Evolutionary conservation across 2,113 vertebrate genomes (phyloP), one percentile per base, ranked within the genome.

Genomic region (Hippotragus niger): DNA sequence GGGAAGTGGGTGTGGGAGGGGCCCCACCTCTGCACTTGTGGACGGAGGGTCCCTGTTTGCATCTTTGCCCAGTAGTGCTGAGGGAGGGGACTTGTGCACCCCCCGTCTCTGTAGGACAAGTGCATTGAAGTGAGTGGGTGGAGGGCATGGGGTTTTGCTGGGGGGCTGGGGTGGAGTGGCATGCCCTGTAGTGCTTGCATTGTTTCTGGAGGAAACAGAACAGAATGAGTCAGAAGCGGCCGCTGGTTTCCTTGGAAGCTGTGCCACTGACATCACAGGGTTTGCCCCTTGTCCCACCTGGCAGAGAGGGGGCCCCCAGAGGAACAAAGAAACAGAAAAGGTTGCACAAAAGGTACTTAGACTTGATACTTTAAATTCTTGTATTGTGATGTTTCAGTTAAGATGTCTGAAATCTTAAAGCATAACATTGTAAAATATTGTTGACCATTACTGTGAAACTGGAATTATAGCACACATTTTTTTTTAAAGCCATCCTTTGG

Each of bases 151-250:
- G 13, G 7, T 55, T 88, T 47, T 31, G 71, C 50, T 40, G 64
- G 14, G 27, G 31, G 55, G 50, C 60, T 87, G 89, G 55, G 88
- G 50, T 1, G 6, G 78, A 47, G 45, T 10, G 29, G 78, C 16
- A 50, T 85, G 60, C 57, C 58, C 15, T 43, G 21, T 4, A 12
- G 27, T n/a, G 13, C 57, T 74, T 87, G 21, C 53, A 76, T 95
- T 98, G 91, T 97, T 96, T 47, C 43, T 57, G 1, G 19, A 94
- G 97, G 94, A 97, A 96, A 52, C 36, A 45, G 29, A 47, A 29
- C 33, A 94, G 71, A 90, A 53, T 90, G 83, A 93, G 91, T 71
- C n/a, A 90, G 88, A 80, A 43, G 45, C 50, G 27, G 87, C 71
- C 9, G 23, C 67, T 45, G 23, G 31, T 55, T 53, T 78, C 78